Conservation (phyloP, 2,113 vertebrate genomes). For the Pseudopodoces humilis region DNA sequence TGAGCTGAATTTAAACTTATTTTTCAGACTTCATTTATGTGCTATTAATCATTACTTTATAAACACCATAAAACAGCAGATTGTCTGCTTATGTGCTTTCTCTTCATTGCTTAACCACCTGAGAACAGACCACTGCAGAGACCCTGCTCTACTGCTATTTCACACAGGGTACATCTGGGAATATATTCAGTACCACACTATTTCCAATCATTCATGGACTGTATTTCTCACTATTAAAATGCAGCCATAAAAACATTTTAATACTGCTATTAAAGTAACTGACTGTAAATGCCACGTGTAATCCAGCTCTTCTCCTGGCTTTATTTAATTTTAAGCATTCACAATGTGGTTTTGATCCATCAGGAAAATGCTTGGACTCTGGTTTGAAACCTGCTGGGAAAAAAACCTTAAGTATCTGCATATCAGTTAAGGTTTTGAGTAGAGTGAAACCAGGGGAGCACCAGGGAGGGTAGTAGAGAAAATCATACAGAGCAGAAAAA, state of each 20-base stretch:
- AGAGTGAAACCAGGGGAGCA: neutral
- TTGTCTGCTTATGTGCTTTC: neutral
- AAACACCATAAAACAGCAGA: neutral
- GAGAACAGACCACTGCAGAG: neutral
- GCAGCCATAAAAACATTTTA: neutral
- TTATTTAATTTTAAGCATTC: neutral
- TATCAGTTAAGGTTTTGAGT: neutral
- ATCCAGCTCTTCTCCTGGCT: neutral
- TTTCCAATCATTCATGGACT: neutral
- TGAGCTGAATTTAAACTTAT: neutral
- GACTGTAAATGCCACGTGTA: neutral
- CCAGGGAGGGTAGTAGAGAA: neutral
- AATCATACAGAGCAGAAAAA: neutral
- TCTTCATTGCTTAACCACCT: neutral
- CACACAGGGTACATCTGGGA: neutral
- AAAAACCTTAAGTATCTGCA: neutral
- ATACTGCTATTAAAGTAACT: neutral
- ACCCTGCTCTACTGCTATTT: neutral
- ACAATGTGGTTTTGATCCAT: neutral
- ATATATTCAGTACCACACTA: neutral
- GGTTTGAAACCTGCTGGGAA: neutral
- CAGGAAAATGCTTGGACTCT: neutral
- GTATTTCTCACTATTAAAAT: neutral
- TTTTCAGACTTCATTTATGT: conserved; percentile 5
- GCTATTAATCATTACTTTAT: neutral